Percentiles rank a stretch among this genome's conserved stretches.
Evolutionary conservation across 2,113 vertebrate genomes (phyloP).

Genomic region (Megaceryle maxima): DNA sequence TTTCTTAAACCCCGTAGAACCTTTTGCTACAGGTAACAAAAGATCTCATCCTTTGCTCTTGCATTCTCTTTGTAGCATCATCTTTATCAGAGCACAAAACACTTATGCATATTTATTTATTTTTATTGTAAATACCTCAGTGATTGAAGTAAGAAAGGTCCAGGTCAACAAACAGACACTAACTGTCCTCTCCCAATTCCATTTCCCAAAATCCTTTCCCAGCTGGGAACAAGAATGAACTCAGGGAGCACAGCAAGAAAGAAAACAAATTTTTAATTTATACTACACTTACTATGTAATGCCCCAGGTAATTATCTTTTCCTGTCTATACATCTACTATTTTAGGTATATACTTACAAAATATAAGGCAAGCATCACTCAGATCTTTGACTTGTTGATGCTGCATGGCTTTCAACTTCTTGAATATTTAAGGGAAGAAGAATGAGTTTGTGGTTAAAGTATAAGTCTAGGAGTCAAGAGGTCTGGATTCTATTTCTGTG

Average conservation of each 20-base stretch:
- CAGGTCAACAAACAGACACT: not conserved
- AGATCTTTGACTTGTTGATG: conserved; percentile 7
- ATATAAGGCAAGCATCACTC: not conserved
- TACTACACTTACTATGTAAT: not conserved
- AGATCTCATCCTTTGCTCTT: not conserved
- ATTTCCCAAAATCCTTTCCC: conserved; percentile 13
- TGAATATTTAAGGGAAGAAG: conserved; percentile 13
- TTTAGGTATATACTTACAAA: not conserved
- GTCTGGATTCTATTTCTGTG: conserved; percentile 46
- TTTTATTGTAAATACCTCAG: not conserved
- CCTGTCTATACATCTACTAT: not conserved
- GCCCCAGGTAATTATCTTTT: not conserved
- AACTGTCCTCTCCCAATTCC: not conserved
- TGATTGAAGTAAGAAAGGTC: not conserved
- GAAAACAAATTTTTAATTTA: not conserved
- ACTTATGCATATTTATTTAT: not conserved
- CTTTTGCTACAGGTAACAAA: not conserved
- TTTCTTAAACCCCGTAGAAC: not conserved
- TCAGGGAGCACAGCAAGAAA: not conserved
- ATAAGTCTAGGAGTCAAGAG: conserved; percentile 30
- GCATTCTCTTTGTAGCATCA: not conserved
- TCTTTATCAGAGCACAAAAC: not conserved
- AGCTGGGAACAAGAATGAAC: not conserved
- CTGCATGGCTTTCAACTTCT: not conserved
- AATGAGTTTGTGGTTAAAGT: conserved; percentile 6